Percentiles rank a stretch among this genome's conserved stretches.
Conservation (phyloP, 2,797 vertebrate genomes). For the Schizothorax lantsangensis region DNA sequence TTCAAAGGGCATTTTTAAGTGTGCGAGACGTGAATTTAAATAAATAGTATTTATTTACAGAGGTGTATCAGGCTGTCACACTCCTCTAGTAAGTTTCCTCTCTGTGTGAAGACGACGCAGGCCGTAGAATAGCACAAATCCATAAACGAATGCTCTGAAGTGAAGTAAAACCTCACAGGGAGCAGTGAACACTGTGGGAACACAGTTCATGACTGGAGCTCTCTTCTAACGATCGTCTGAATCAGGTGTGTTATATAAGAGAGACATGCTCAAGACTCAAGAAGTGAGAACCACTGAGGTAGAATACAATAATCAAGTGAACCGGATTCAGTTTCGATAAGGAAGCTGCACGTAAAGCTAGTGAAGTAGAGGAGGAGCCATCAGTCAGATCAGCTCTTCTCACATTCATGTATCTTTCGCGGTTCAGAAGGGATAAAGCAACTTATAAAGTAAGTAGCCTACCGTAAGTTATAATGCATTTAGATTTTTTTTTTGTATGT, state of each 20-base stretch:
- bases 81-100: background rate
- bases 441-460: background rate
- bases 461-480: background rate
- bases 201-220: too few species aligned
- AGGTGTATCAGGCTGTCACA: too few species aligned
- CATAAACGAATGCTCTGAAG: background rate
- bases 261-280: background rate
- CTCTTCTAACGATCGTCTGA: background rate
- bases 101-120: too few species aligned
- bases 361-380: background rate
- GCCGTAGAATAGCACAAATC: accelerated
- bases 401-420: background rate
- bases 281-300: background rate
- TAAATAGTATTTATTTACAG: too few species aligned
- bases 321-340: background rate
- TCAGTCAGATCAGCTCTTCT: background rate
- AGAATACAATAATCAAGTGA: background rate
- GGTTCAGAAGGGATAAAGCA: background rate
- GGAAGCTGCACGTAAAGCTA: background rate
- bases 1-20: background rate
- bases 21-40: too few species aligned
- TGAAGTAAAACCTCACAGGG: too few species aligned
- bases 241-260: background rate
- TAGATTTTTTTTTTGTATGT: background rate
- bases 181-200: too few species aligned